Base-by-base conservation (phyloP, 2,888 invertebrate genomes). In the Lordiphosa andalusiaca region DNA sequence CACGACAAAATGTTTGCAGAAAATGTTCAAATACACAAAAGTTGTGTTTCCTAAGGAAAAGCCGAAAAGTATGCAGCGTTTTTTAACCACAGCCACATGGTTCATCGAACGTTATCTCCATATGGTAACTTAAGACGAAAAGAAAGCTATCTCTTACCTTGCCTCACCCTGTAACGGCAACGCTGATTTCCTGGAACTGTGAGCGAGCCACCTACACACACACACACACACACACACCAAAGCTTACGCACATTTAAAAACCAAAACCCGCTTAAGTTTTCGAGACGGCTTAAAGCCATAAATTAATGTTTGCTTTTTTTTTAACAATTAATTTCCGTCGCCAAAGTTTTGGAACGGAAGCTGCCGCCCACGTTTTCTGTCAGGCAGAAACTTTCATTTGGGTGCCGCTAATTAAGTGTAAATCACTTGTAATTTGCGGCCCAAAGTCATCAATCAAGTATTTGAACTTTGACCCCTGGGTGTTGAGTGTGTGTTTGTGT, bases 371-470 rank as follows among this genome's bases (percentile, higher is more conserved):
- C 75, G 61, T 62, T 58, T 58, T 58, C 33, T 35, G 3, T 30
- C 30, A 3, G 30, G 0, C 30, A 30, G 37, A 37, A 58, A 58
- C 42, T 66, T 39, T 50, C 53, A 23, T 42, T 55, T 58, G 69
- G 75, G 83, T 84, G 80, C 66, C 67, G 61, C 75, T 81, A 84
- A 84, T 81, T 84, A 84, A 84, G 80, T 81, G 80, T 84, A 81
- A 81, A 81, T 82, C 66, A 65, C 75, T 84, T 75, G 80, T 81
- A 84, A 80, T 71, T 75, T 59, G 76, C 62, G 69, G 54, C 23
- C 50, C 64, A 67, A 84, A 71, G 33, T 73, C 64, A 80, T 84
- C 78, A 80, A 84, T 80, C 30, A 30, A 30, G 30, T 9, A 30
- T 9, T 44, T 44, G 44, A 44, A 25, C 44, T 44, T 44, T 44